Evolutionary conservation across 2,113 vertebrate species (phyloP).

Genomic region (Charina bottae): DNA sequence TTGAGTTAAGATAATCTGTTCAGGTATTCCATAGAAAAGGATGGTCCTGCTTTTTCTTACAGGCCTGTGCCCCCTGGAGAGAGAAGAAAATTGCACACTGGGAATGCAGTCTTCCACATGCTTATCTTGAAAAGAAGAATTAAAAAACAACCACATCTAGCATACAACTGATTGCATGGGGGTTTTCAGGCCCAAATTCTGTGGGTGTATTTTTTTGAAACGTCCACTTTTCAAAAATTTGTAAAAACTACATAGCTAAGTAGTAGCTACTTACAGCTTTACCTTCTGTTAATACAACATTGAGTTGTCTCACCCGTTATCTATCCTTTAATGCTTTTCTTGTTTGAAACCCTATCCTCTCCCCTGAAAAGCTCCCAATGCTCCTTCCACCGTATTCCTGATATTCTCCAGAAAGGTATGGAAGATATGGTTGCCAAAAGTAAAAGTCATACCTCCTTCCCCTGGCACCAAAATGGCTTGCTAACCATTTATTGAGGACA

Average conservation of each 20-base stretch:
- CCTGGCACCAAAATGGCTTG: not conserved
- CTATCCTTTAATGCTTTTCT: not conserved
- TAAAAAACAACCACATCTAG: not conserved
- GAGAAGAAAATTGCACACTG: not conserved
- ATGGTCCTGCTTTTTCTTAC: slow-evolving; percentile 1
- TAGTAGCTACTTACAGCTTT: not conserved
- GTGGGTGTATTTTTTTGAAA: not conserved
- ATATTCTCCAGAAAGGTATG: not conserved
- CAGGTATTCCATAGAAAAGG: not conserved
- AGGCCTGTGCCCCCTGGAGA: not conserved
- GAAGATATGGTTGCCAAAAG: not conserved
- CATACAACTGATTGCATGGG: not conserved
- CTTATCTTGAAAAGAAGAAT: not conserved
- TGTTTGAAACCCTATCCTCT: not conserved
- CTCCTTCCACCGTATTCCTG: not conserved
- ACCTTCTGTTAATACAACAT: not conserved
- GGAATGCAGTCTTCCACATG: not conserved
- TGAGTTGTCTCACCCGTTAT: too few species aligned
- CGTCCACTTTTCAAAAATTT: not conserved
- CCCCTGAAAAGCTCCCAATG: not conserved
- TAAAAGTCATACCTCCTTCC: not conserved
- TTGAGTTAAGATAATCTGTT: slow-evolving; percentile 28
- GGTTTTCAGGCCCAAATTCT: not conserved
- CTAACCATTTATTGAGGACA: not conserved
- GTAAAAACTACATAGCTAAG: not conserved